phyloP scores from a whole-genome alignment of 2,888 invertebrate genomes.

The Lasius platythorax region DNA sequence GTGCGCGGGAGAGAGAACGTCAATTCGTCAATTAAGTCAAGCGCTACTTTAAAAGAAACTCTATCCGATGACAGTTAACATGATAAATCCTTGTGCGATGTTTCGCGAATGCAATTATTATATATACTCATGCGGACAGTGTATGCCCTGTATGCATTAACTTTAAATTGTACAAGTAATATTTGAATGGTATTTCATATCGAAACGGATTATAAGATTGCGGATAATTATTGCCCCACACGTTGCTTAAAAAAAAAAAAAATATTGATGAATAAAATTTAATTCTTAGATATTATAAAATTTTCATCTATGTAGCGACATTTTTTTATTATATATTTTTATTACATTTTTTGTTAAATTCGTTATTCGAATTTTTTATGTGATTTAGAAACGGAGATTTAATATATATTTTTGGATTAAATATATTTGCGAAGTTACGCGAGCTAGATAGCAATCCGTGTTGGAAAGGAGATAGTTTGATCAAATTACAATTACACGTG shows the following conservation, averaged over 20 bases:
- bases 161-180: not conserved
- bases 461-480: not conserved
- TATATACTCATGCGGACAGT: not conserved
- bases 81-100: not conserved
- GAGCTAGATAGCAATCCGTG: not conserved
- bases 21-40: slow-evolving; percentile 40
- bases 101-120: not conserved
- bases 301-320: not conserved
- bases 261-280: not conserved
- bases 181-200: not conserved
- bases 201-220: not conserved
- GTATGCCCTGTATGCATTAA: not conserved
- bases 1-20: not conserved
- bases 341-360: not conserved
- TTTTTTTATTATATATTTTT: not conserved
- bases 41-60: not conserved
- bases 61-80: not conserved
- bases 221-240: not conserved
- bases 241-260: not conserved
- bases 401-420: not conserved
- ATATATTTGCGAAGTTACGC: not conserved
- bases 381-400: not conserved
- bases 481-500: not conserved
- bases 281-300: not conserved
- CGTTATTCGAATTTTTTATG: not conserved